Base-by-base conservation (phyloP, 1,140 invertebrate genomes). In the Teleogryllus occipitalis region DNA sequence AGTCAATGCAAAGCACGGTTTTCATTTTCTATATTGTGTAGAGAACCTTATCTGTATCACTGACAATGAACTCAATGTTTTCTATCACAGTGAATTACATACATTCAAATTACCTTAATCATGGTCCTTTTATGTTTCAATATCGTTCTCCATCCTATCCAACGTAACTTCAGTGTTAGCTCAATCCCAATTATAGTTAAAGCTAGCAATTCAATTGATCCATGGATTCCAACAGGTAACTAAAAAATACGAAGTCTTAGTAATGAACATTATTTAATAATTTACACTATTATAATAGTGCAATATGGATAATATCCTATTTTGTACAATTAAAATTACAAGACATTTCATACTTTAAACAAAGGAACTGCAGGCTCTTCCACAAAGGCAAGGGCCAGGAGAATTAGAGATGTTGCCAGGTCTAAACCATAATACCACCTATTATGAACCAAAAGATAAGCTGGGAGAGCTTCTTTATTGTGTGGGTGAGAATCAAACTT, bases 401-500 rank as follows among this genome's bases (percentile, higher is more conserved):
- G 88, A 65, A 95, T 85, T 47, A 97, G 83, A 2, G 95, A 94
- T 22, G 94, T 94, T 78, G 92, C 84, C 54, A 97, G 87, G 85
- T 97, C 95, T 79, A 97, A 86, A 1, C 92, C 90, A 85, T 97
- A 95, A 86, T 96, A 97, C 92, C 94, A 95, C 81, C 90, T 90
- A 84, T 96, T 96, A 85, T 97, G 95, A 0, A 96, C 95, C 73
- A 96, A 87, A 22, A 96, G 88, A 85, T 97, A 97, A 0, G 95
- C 93, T 12, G 95, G 95, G 77, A 97, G 86, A 84, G 95, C 94
- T 83, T 93, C 92, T 39, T 92, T 92, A 84, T 92, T 92, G 73
- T 91, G 90, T 0, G 96, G 96, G 87, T 97, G 95, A 8, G 94
- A 95, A 83, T 94, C 93, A 85, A 96, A 97, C 85, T 97, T 97